Evolutionary conservation across 2,888 invertebrate genomes (phyloP), one percentile per base, ranked within the genome.

Genomic region (Alsophila aescularia): DNA sequence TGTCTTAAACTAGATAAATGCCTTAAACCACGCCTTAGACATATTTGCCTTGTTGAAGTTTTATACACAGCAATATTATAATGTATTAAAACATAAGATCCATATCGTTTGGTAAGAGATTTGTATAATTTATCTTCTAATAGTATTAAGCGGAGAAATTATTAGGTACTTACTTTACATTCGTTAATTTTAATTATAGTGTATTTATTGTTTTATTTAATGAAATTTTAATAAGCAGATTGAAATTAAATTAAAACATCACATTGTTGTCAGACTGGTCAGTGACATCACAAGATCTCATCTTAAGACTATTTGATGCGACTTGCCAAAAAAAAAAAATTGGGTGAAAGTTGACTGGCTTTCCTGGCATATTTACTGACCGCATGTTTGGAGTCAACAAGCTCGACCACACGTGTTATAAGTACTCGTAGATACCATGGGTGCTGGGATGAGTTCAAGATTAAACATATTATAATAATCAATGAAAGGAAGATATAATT

Each of bases 271-370:
- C n/a, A 61, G 75, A 79, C 83, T 87, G 82, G 83, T 85, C 83
- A 76, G 37, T 69, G 66, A 77, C 85, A 86, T 86, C 81, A 87
- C 83, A 79, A 79, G 90, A 90, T 90, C 90, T 90, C 90, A 82
- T 74, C 63, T 69, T 73, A 79, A 87, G 83, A 87, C 83, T 74
- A 24, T 24, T 73, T 69, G 73, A 76, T 79, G 77, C 79, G 77
- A 81, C 90, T 90, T 90, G 90, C 90, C 90, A 90, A 90, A 90
- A 85, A 85, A 18, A 8, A 60, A 48, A 50, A 45, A n/a, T 21
- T 5, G 18, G 24, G 24, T 24, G 7, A 1, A 7, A 8, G 8
- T 8, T 7, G 24, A 24, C 24, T 24, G 2, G 1, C 5, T 24
- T 24, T 24, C 5, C 24, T 24, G 24, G 24, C 24, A 24, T 24